Evolutionary conservation across 2,888 invertebrate genomes (phyloP).

Genomic region (Polydrusus pterygomalis): DNA sequence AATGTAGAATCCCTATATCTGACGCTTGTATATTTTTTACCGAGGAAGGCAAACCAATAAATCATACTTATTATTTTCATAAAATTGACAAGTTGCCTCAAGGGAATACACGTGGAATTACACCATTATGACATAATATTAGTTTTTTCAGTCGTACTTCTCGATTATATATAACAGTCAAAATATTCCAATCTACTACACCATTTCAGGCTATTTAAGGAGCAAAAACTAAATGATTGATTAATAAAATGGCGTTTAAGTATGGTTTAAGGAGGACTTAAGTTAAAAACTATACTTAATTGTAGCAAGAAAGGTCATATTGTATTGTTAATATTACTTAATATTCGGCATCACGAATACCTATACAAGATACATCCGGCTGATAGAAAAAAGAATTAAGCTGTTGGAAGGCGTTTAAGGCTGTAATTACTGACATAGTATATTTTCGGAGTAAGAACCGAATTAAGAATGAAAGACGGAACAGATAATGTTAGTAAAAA

Average conservation of each 20-base stretch:
- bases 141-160: background rate
- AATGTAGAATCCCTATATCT: no score
- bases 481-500: no score
- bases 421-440: background rate
- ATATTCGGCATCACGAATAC: background rate
- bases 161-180: background rate
- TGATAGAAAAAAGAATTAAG: background rate
- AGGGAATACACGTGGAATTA: no score
- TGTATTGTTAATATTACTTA: background rate
- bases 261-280: background rate
- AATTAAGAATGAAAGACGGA: no score
- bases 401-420: background rate
- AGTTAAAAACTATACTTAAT: constrained; percentile 9
- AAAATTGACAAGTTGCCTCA: no score
- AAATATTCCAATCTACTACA: background rate
- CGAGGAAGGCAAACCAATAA: background rate
- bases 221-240: constrained; percentile 11
- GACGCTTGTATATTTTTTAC: no score
- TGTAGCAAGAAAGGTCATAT: constrained; percentile 3
- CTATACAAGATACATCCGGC: background rate
- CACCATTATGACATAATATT: no score
- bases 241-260: constrained; percentile 4
- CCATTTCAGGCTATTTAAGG: background rate
- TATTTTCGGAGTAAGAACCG: background rate
- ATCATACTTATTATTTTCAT: no score